Percentiles rank a stretch among this genome's conserved stretches.
Conservation (phyloP, 1,140 invertebrate genomes). For the Cotesia vestalis region DNA sequence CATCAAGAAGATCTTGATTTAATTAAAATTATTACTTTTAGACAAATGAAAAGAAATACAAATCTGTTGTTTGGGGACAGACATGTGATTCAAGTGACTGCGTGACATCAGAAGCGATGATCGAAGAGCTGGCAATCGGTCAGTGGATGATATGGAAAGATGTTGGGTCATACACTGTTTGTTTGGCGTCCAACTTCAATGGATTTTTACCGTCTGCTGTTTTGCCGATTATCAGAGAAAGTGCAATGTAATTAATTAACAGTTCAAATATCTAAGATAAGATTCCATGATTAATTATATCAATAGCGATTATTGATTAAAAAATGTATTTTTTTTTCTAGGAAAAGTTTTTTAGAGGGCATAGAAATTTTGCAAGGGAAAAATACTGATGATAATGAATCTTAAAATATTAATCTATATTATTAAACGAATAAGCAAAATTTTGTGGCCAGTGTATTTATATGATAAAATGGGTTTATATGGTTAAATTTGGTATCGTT, state of each 20-base stretch:
- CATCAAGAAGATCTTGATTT: too few species aligned
- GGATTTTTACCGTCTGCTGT: conserved; percentile 67
- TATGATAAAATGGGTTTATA: too few species aligned
- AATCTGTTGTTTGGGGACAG: conserved; percentile 71
- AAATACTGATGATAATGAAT: not conserved
- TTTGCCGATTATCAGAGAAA: conserved; percentile 55
- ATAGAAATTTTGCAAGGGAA: not conserved
- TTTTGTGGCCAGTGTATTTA: too few species aligned
- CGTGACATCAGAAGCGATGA: conserved; percentile 63
- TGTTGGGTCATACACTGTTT: conserved; percentile 73
- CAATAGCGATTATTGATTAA: too few species aligned
- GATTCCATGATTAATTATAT: conserved; percentile 28
- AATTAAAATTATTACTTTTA: conserved; percentile 18
- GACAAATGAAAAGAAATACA: conserved; percentile 45
- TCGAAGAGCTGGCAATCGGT: conserved; percentile 67
- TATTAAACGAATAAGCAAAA: too few species aligned
- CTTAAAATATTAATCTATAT: too few species aligned
- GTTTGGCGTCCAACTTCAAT: conserved; percentile 68
- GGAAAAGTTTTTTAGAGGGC: conserved; percentile 4
- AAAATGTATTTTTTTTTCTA: not conserved
- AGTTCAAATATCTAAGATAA: not conserved
- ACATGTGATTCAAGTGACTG: conserved; percentile 74
- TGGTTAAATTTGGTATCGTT: too few species aligned
- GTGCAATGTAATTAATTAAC: conserved; percentile 42
- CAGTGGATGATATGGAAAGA: conserved; percentile 71